Evolutionary conservation across 2,888 invertebrate genomes (phyloP).

Genomic region (Netelia melanura): DNA sequence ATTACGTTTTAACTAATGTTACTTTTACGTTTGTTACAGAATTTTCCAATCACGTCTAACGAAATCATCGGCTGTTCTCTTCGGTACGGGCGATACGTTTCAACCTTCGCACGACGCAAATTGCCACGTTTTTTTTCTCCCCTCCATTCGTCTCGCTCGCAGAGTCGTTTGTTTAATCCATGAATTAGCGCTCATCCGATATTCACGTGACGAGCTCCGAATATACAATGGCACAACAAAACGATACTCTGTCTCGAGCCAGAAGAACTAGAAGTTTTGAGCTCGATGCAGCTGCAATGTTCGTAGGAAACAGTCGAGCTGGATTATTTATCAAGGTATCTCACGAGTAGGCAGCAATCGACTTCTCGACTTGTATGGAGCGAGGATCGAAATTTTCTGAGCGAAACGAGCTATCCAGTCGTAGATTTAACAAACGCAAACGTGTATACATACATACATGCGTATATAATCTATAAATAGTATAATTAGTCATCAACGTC

Average conservation of each 20-base stretch:
- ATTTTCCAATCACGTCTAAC: neutral
- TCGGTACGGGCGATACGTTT: neutral
- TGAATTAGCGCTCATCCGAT: slow-evolving; percentile 36
- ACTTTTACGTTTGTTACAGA: neutral
- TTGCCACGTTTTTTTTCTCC: neutral
- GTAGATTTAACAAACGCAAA: neutral
- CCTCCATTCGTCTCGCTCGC: neutral
- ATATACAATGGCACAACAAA: slow-evolving; percentile 9
- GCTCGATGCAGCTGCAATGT: neutral
- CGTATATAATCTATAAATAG: slow-evolving; percentile 41
- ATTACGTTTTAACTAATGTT: neutral
- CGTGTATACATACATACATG: neutral
- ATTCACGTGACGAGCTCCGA: slow-evolving; percentile 11
- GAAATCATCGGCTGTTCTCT: too few relatives aligned
- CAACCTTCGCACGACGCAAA: neutral
- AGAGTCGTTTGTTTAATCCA: slow-evolving; percentile 26
- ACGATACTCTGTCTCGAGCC: neutral
- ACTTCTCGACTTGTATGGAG: neutral
- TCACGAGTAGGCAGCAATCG: neutral
- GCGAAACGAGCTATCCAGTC: neutral
- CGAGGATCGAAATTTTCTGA: neutral
- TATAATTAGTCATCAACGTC: slow-evolving; percentile 38
- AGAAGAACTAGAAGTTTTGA: neutral
- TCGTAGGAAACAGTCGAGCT: neutral
- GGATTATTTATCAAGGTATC: neutral